These are phyloP conservation scores for Osmerus eperlanus DNA, from an alignment of 2,113 vertebrate genomes.

Conservation along the genomic window DNA sequence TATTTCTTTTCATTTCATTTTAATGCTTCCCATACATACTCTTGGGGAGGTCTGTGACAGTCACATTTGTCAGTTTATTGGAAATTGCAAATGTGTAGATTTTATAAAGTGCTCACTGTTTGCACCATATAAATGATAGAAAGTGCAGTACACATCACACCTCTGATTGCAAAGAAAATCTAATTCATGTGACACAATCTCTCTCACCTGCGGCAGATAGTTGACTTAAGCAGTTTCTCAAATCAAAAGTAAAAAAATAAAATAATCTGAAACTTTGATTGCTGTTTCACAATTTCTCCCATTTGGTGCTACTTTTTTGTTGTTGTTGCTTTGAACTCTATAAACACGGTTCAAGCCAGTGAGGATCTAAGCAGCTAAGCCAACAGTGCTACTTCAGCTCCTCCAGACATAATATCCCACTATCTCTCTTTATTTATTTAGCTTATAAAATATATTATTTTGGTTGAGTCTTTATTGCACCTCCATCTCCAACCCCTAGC, in stretches of 20 bases:
- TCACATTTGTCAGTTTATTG: neutral
- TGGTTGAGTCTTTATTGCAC: conserved; percentile 22
- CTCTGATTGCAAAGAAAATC: neutral
- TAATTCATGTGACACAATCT: conserved; percentile 13
- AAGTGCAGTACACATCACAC: too few relatives aligned
- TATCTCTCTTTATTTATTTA: conserved; percentile 55
- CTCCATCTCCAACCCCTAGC: neutral
- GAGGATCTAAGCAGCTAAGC: conserved; percentile 33
- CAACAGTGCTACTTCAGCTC: conserved; percentile 25
- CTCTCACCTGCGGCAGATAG: conserved; percentile 16
- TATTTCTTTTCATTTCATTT: conserved; percentile 20
- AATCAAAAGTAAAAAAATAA: conserved; percentile 17
- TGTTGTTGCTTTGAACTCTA: neutral
- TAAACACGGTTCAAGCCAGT: conserved; percentile 13
- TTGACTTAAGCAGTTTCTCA: conserved; percentile 34
- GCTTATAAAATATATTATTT: conserved; percentile 51
- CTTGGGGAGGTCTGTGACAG: neutral
- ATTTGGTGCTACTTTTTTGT: conserved; percentile 19
- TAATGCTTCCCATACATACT: conserved; percentile 5
- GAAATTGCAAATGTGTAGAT: too few relatives aligned
- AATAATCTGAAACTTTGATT: conserved; percentile 36
- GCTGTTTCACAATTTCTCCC: conserved; percentile 4
- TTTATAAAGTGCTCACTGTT: too few relatives aligned
- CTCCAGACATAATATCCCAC: conserved; percentile 42
- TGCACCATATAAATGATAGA: too few relatives aligned